Conservation (phyloP, 1,140 invertebrate species). For the Drosophila lacteicornis region DNA sequence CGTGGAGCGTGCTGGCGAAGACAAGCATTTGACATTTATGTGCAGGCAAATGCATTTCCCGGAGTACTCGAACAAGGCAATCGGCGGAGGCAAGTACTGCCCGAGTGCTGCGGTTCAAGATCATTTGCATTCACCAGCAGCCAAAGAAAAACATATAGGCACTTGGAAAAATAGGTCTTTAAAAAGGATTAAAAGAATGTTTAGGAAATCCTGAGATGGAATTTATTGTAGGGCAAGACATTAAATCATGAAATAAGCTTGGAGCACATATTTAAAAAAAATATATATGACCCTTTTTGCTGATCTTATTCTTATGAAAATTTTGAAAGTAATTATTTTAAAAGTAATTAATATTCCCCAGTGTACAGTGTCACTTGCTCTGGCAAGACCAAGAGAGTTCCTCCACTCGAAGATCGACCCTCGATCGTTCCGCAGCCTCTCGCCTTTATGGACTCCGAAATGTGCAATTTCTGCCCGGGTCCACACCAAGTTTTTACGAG, state of each 20-base stretch:
- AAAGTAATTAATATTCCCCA: neutral
- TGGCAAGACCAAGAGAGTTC: neutral
- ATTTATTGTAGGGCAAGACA: neutral
- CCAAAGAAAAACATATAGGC: slow-evolving; percentile 23
- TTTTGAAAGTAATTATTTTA: neutral
- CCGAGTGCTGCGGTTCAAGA: slow-evolving; percentile 64
- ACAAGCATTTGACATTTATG: slow-evolving; percentile 81
- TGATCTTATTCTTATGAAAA: too few species aligned
- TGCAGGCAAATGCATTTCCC: slow-evolving; percentile 70
- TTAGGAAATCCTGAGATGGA: too few species aligned
- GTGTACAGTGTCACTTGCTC: slow-evolving; percentile 28
- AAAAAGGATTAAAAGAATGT: neutral
- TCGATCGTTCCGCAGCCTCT: slow-evolving; percentile 20
- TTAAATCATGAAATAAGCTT: neutral
- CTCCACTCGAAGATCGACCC: slow-evolving; percentile 47
- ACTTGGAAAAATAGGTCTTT: slow-evolving; percentile 20
- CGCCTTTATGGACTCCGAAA: slow-evolving; percentile 74
- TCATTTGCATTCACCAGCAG: slow-evolving; percentile 67
- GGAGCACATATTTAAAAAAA: too few species aligned
- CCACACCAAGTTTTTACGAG: slow-evolving; percentile 57
- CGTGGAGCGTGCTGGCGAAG: slow-evolving; percentile 71
- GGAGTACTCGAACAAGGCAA: slow-evolving; percentile 52
- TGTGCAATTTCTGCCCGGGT: slow-evolving; percentile 63
- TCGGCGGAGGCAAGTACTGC: slow-evolving; percentile 37
- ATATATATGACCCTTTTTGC: too few species aligned